Percentiles rank a stretch among this genome's conserved stretches.
These are phyloP conservation scores for Agrypnia vestita DNA, from an alignment of 1,140 invertebrate genomes.

Conservation along the genomic window DNA sequence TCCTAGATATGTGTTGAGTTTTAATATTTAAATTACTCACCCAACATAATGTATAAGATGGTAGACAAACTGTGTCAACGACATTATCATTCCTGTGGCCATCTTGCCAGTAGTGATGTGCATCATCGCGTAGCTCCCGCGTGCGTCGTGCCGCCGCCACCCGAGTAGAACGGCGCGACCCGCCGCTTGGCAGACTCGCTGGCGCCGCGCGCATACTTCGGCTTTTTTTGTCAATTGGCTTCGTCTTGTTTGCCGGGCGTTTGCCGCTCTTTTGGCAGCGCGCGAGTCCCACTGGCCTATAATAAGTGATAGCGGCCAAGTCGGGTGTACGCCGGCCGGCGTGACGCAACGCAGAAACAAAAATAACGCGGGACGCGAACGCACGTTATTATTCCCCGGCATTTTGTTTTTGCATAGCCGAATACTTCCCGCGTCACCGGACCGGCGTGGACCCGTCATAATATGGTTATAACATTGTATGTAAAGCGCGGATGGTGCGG, in stretches of 20 bases:
- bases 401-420: neutral
- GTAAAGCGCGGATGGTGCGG: slow-evolving; percentile 27
- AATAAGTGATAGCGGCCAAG: slow-evolving; percentile 30
- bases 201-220: neutral
- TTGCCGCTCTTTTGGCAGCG: slow-evolving; percentile 38
- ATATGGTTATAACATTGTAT: slow-evolving; percentile 34
- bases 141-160: neutral
- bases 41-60: too few relatives aligned
- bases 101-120: neutral
- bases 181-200: neutral
- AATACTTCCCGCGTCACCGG: slow-evolving; percentile 29
- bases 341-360: slow-evolving; percentile 33
- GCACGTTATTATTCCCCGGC: slow-evolving; percentile 12
- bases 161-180: neutral
- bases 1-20: too few relatives aligned
- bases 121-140: neutral
- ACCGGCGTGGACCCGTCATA: slow-evolving; percentile 32
- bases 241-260: neutral
- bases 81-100: neutral
- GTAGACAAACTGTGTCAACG: slow-evolving; percentile 12
- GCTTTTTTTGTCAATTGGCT: slow-evolving; percentile 4
- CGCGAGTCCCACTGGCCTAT: slow-evolving; percentile 41
- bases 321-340: slow-evolving; percentile 21
- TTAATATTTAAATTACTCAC: too few relatives aligned
- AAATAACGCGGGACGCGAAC: slow-evolving; percentile 27